These are phyloP conservation scores for Himalopsyche kuldschensis DNA, from an alignment of 2,888 invertebrate genomes.

Conservation along the genomic window DNA sequence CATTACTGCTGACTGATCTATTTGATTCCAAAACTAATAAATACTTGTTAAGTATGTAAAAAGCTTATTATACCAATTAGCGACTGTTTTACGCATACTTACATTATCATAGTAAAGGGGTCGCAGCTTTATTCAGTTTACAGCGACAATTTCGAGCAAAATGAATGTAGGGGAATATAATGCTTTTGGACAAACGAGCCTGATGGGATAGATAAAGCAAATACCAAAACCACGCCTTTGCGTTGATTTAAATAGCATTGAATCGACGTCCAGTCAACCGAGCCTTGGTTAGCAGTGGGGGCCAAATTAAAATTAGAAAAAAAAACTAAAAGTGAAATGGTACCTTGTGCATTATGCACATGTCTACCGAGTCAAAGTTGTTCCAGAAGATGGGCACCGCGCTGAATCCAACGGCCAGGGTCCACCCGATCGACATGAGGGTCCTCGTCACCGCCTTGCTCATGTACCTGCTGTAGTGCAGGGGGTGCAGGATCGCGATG, in stretches of 20 bases:
- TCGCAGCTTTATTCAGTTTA: too few species aligned
- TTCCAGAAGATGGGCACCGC: slow-evolving; percentile 78
- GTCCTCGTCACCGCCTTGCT: slow-evolving; percentile 67
- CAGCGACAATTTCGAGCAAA: too few species aligned
- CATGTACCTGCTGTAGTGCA: slow-evolving; percentile 76
- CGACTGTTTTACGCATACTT: too few species aligned
- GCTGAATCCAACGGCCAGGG: slow-evolving; percentile 66
- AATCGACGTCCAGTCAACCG: not conserved
- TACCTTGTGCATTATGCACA: slow-evolving; percentile 72
- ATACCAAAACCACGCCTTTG: not conserved
- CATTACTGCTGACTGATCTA: too few species aligned
- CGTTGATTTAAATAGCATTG: not conserved
- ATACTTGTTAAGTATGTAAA: too few species aligned
- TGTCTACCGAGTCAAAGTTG: slow-evolving; percentile 63
- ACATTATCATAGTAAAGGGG: too few species aligned
- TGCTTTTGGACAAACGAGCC: not conserved
- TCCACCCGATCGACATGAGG: slow-evolving; percentile 70
- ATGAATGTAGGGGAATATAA: too few species aligned
- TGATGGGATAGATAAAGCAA: not conserved
- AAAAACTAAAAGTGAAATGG: slow-evolving; percentile 38
- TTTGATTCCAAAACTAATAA: too few species aligned
- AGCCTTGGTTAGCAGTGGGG: not conserved
- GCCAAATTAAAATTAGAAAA: slow-evolving; percentile 44
- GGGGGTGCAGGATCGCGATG: slow-evolving; percentile 76
- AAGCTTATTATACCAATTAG: too few species aligned